Base-by-base conservation (phyloP, 2,113 vertebrate genomes). In the Strix aluco region DNA sequence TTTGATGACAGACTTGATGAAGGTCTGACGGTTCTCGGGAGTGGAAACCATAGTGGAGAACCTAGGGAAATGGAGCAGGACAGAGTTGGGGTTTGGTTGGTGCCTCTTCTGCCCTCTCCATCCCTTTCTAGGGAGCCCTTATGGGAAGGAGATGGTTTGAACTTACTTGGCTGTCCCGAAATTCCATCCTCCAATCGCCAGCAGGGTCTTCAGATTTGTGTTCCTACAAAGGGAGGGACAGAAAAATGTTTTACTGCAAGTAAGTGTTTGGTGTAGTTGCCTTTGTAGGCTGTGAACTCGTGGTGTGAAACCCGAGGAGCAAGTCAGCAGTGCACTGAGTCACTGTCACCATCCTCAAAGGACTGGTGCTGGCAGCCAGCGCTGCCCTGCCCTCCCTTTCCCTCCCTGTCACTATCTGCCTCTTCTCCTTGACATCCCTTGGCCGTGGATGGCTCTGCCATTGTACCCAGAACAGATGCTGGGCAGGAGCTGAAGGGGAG, bases 131-230 rank as follows among this genome's bases (percentile, higher is more conserved):
- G 6, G 15, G 8, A 52, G 32, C 7, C 0, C 0, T 14, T 20
- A 8, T 6, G 12, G 22, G n/a, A 34, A 51, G 51, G 6, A 30
- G 79, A 42, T 47, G 27, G 10, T 58, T 23, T 65, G 2, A 47
- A 95, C 96, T 96, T 95, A 97, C 90, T 44, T 95, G 54, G 34
- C 88, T 71, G 94, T 86, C 70, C 98, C 98, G 22, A 99, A 98
- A 77, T 97, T 96, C 91, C 96, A 97, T 67, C 99, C 99, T 94
- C 99, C 98, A 13, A 99, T 98, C 5, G 98, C 96, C 61, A 99
- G 96, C 15, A 99, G 97, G 15, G 98, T 99, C 97, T 99, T 99
- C 90, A 99, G 91, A 2, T 93, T 85, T 63, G 90, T 92, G 15
- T 99, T 99, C 55, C 99, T 99, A 44, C 38, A 77, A 90, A 90